Percentiles rank a stretch among this genome's conserved stretches.
Conservation (phyloP, 2,113 vertebrate genomes). For the Elgaria multicarinata region DNA sequence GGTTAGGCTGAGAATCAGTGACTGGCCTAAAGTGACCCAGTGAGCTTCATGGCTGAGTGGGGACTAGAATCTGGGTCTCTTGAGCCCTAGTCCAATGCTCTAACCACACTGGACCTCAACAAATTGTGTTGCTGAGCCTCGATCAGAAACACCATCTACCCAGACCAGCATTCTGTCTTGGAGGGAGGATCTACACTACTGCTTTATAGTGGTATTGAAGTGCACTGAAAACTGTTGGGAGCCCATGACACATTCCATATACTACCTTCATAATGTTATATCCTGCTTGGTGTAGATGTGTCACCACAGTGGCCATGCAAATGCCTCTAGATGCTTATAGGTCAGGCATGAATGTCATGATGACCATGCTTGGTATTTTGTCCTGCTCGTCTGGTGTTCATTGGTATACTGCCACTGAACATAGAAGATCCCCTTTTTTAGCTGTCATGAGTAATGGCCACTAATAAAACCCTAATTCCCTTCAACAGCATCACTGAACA, state of each 20-base stretch:
- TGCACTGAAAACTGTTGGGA: too few relatives aligned
- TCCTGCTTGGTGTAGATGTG: too few relatives aligned
- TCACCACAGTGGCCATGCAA: not conserved
- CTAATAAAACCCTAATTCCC: not conserved
- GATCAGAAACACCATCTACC: too few relatives aligned
- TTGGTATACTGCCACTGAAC: not conserved
- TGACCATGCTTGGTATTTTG: not conserved
- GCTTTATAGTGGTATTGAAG: too few relatives aligned
- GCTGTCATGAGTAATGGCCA: not conserved
- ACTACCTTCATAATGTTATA: too few relatives aligned
- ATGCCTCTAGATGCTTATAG: not conserved
- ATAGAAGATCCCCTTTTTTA: not conserved
- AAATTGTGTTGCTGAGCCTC: not conserved
- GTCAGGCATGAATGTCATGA: not conserved
- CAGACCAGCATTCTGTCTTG: not conserved
- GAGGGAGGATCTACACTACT: too few relatives aligned
- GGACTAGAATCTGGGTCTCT: too few relatives aligned
- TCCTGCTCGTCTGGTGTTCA: not conserved
- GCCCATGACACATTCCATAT: too few relatives aligned
- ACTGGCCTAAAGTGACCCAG: not conserved
- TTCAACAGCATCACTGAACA: not conserved
- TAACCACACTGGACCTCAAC: too few relatives aligned
- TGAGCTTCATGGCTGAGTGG: too few relatives aligned
- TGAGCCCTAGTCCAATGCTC: too few relatives aligned
- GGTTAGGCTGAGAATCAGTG: not conserved